Conservation (phyloP, 2,797 vertebrate species). For the Crenuchus spilurus region DNA sequence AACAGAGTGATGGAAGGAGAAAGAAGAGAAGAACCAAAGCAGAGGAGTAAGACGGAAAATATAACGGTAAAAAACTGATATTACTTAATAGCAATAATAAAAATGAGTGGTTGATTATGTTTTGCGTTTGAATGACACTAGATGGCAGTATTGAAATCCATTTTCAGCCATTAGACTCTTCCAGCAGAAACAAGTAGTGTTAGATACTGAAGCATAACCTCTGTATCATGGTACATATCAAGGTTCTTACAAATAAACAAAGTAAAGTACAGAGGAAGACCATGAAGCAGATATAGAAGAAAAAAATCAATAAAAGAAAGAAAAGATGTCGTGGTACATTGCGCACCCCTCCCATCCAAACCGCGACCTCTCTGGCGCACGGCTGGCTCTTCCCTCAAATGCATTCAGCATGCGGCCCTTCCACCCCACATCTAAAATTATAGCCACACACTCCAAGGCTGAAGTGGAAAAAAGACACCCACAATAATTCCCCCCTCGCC, state of each 20-base stretch:
- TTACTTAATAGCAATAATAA: too few species aligned
- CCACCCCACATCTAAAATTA: constrained; percentile 84
- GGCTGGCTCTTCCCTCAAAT: constrained; percentile 80
- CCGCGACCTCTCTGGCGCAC: constrained; percentile 77
- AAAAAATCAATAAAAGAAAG: constrained; percentile 37
- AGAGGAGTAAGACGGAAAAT: background rate
- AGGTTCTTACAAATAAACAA: too few species aligned
- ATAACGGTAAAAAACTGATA: too few species aligned
- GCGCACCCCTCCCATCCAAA: constrained; percentile 79
- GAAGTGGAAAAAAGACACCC: constrained; percentile 80
- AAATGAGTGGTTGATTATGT: too few species aligned
- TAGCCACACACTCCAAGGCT: constrained; percentile 67
- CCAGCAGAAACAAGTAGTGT: too few species aligned
- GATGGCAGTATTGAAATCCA: too few species aligned
- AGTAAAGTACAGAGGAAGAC: too few species aligned
- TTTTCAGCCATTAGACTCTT: too few species aligned
- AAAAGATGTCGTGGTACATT: constrained; percentile 75
- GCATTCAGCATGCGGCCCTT: constrained; percentile 81
- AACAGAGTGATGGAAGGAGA: background rate
- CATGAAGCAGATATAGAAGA: background rate
- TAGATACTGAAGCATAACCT: too few species aligned
- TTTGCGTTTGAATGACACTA: too few species aligned
- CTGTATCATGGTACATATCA: too few species aligned
- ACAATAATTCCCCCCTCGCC: constrained; percentile 75
- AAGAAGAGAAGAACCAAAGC: constrained; percentile 5